phyloP scores from a whole-genome alignment of 2,888 invertebrate species.

The Venustoraphidia nigricollis region DNA sequence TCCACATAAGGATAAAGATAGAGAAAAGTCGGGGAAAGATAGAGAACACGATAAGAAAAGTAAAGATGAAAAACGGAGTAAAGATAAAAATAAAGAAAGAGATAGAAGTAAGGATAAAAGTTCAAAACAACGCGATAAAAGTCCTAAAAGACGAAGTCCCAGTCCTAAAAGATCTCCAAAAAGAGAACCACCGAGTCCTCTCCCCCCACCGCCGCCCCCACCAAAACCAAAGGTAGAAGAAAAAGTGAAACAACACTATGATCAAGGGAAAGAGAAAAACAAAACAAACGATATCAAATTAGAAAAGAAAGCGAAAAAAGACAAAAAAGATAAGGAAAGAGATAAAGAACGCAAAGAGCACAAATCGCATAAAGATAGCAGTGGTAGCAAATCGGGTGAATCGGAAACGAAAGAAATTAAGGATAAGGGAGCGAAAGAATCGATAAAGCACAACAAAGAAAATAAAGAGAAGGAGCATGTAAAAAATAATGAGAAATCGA shows the following conservation, averaged over 20 bases:
- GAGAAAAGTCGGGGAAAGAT: constrained; percentile 26
- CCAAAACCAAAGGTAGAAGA: constrained; percentile 8
- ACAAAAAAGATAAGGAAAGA: constrained; percentile 45
- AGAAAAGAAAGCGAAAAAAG: constrained; percentile 37
- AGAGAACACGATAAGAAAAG: constrained; percentile 31
- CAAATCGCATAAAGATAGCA: constrained; percentile 21
- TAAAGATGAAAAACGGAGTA: constrained; percentile 29
- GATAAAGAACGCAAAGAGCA: constrained; percentile 39
- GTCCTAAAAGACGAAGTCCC: constrained; percentile 23
- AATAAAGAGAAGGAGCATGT: constrained; percentile 38
- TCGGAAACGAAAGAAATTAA: constrained; percentile 14
- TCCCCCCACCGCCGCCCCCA: constrained; percentile 13
- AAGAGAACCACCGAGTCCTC: constrained; percentile 20
- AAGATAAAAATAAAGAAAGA: constrained; percentile 37
- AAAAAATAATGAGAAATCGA: constrained; percentile 25
- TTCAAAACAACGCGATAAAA: constrained; percentile 27
- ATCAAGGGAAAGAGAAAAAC: constrained; percentile 6
- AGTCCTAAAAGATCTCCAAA: constrained; percentile 20
- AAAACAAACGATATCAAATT: constrained; percentile 19
- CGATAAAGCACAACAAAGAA: constrained; percentile 31
- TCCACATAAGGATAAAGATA: constrained; percentile 36
- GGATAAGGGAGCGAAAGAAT: constrained; percentile 26
- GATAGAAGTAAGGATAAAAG: constrained; percentile 33
- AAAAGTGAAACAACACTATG: constrained; percentile 6
- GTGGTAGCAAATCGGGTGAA: constrained; percentile 14